These are phyloP conservation scores for Eleginops maclovinus DNA, from an alignment of 2,113 vertebrate genomes.

Conservation along the genomic window DNA sequence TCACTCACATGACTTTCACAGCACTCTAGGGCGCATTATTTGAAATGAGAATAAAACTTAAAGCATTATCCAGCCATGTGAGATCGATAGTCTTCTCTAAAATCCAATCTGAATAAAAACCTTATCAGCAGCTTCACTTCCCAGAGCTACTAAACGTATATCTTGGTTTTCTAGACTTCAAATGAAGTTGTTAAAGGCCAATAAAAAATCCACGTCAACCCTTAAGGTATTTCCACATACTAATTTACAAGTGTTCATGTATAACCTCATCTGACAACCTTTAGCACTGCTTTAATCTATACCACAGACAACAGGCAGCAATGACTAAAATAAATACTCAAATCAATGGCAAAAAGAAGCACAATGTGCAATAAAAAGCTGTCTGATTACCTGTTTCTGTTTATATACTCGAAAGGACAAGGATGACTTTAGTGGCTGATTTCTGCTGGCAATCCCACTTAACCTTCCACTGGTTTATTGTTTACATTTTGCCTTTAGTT, in stretches of 20 bases:
- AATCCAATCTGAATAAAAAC: conserved; percentile 8
- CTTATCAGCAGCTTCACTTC: conserved; percentile 8
- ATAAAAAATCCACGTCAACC: background rate
- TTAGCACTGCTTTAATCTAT: background rate
- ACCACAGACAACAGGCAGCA: conserved; percentile 8
- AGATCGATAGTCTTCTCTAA: background rate
- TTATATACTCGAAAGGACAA: background rate
- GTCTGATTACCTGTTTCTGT: background rate
- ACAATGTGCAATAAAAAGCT: background rate
- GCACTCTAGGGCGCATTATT: background rate
- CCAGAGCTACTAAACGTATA: background rate
- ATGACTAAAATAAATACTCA: background rate
- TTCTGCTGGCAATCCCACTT: background rate
- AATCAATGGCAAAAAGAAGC: background rate
- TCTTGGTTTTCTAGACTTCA: conserved; percentile 1
- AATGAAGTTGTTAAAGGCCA: background rate
- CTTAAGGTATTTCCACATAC: background rate
- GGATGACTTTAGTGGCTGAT: background rate
- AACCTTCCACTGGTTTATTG: background rate
- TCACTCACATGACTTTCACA: background rate
- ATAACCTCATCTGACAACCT: background rate
- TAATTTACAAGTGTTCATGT: background rate
- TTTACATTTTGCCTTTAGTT: conserved; percentile 8
- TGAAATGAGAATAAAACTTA: conserved; percentile 16
- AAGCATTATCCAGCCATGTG: background rate